A percentile compares a stretch with the other conserved stretches of the same genome.
These are phyloP conservation scores for Mythimna pallens DNA, from an alignment of 2,888 invertebrate species.

Conservation along the genomic window DNA sequence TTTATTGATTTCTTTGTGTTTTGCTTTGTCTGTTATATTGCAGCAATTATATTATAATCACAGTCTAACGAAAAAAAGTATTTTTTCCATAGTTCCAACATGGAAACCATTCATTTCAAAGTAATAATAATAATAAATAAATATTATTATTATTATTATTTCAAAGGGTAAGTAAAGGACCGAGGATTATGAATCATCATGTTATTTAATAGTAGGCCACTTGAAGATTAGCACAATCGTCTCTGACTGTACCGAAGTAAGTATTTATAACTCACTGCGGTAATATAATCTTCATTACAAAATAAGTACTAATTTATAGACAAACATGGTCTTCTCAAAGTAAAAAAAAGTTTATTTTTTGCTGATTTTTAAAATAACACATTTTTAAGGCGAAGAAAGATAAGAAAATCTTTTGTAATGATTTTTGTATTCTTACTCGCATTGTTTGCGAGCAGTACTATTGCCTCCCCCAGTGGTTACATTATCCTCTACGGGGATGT, in stretches of 20 bases:
- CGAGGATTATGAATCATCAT: too few species aligned
- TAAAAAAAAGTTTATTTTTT: not conserved
- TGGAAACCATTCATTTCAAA: too few species aligned
- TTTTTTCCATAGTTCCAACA: too few species aligned
- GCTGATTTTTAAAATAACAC: not conserved
- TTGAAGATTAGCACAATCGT: not conserved
- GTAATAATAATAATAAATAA: too few species aligned
- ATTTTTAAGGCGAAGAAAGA: not conserved
- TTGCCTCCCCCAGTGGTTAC: not conserved
- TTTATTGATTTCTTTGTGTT: too few species aligned
- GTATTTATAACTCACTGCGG: conserved; percentile 10
- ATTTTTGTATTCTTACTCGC: conserved; percentile 12
- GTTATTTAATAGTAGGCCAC: too few species aligned
- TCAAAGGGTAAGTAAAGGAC: too few species aligned
- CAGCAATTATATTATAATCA: too few species aligned
- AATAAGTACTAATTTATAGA: not conserved
- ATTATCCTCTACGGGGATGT: conserved; percentile 66
- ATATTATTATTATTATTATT: too few species aligned
- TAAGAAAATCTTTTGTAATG: not conserved
- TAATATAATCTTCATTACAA: conserved; percentile 2
- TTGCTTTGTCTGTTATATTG: too few species aligned
- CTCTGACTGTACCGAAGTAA: conserved; percentile 9
- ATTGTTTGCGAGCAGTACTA: not conserved
- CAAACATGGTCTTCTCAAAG: not conserved
- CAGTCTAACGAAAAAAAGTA: too few species aligned